A percentile compares a stretch with the other conserved stretches of the same genome.
Evolutionary conservation across 2,797 vertebrate genomes (phyloP).

Genomic region (Tokudaia muenninki): DNA sequence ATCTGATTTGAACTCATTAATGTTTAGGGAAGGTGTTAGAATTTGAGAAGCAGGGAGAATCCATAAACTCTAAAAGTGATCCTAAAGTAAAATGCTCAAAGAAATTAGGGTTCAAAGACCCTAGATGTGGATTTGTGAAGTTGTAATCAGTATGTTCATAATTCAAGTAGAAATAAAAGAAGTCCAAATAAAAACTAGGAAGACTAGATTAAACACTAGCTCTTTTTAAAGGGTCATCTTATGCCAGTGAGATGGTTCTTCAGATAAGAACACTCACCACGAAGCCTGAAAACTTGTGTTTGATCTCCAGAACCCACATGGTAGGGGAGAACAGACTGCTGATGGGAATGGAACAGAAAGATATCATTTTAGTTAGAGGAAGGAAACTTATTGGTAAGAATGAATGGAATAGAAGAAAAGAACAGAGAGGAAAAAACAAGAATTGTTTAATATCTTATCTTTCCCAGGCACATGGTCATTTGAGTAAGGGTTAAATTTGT

Average conservation of each 20-base stretch:
- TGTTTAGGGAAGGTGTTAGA: neutral
- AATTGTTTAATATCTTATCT: neutral
- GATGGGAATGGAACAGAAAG: neutral
- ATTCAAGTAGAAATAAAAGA: neutral
- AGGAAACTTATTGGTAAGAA: neutral
- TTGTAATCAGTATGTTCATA: neutral
- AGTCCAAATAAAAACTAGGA: neutral
- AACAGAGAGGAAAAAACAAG: neutral
- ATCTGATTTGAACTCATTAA: constrained; percentile 6
- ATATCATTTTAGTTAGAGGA: neutral
- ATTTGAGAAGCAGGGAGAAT: neutral
- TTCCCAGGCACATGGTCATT: neutral
- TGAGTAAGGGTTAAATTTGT: neutral
- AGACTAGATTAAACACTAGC: neutral
- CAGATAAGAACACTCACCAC: neutral
- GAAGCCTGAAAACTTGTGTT: neutral
- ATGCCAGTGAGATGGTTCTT: neutral
- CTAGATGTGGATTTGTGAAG: neutral
- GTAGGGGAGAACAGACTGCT: neutral
- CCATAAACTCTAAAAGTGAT: neutral
- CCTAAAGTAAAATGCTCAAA: neutral
- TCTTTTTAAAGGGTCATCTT: neutral
- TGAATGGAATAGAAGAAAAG: neutral
- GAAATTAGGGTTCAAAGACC: neutral
- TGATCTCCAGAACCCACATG: neutral